Percentiles rank a stretch among this genome's conserved stretches.
phyloP scores from a whole-genome alignment of 1,140 invertebrate species.

The Lucilia sericata region DNA sequence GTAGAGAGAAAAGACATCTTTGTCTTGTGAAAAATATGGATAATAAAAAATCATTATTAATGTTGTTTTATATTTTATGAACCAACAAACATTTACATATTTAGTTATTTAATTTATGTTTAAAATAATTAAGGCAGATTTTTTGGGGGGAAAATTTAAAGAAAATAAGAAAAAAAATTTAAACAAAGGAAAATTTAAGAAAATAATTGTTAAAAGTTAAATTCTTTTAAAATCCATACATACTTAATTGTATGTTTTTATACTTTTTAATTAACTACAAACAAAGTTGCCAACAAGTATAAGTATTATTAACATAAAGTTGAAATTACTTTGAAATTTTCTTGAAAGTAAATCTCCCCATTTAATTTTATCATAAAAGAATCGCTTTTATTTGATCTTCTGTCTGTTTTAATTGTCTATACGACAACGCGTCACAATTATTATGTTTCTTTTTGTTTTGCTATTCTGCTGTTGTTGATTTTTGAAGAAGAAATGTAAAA shows the following conservation, averaged over 20 bases:
- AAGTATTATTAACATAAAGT: background rate
- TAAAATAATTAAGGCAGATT: background rate
- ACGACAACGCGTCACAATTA: slow-evolving; percentile 5
- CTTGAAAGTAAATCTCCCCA: background rate
- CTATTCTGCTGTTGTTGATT: background rate
- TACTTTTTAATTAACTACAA: background rate
- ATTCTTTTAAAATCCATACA: too few species aligned
- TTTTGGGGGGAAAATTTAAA: too few species aligned
- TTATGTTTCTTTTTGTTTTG: background rate
- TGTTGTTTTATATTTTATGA: slow-evolving; percentile 7
- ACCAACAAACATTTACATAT: slow-evolving; percentile 11
- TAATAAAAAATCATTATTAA: background rate
- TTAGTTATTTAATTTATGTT: background rate
- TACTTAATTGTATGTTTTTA: too few species aligned
- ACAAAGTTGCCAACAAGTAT: background rate
- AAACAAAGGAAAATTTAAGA: too few species aligned
- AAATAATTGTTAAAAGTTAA: background rate
- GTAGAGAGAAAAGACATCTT: background rate
- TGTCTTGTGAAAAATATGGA: background rate
- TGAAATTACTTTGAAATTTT: background rate
- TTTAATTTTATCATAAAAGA: background rate
- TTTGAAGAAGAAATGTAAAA: background rate
- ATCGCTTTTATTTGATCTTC: slow-evolving; percentile 28
- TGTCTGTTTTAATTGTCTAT: slow-evolving; percentile 25
- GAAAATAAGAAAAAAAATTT: too few species aligned